Evolutionary conservation across 2,888 invertebrate species (phyloP), one percentile per base, ranked within the genome.

Genomic region (Acanthosepion pharaonis): DNA sequence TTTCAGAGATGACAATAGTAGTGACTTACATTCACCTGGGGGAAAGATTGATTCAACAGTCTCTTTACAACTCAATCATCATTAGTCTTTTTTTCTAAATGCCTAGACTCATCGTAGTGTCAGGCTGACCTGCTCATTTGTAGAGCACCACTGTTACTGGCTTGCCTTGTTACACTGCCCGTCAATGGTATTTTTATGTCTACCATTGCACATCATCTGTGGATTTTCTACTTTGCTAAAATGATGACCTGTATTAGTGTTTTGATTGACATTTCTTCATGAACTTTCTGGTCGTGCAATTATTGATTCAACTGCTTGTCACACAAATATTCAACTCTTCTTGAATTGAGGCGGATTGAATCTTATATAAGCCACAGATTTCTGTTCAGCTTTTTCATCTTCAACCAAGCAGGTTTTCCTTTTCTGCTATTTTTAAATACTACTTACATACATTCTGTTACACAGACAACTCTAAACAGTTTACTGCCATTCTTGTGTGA

Each of bases 141-240:
- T 78, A n/a, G n/a, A 78, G 78, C 78, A 78, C 78, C 18, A n/a
- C 78, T 78, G 78, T 78, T 78, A 18, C 78, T 78, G 78, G 78
- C 78, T 78, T 78, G 78, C 78, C 78, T 78, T 78, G 78, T 78
- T 78, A 78, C 78, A 78, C 78, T 78, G 78, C 78, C 78, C 33
- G n/a, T 78, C n/a, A 33, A 78, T 78, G 78, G 78, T 78, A 78
- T 18, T 59, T 78, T 33, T 78, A 78, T 33, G 33, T 78, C 33
- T 78, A 78, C 78, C 78, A 78, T 78, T 78, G 78, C 11, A 33
- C 33, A 33, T 78, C 78, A 78, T 78, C 78, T 78, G 78, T 78
- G n/a, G 78, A 78, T 78, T 78, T 78, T 78, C 78, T 78, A 78
- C 78, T 78, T 78, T 33, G n/a, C 33, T 78, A 78, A 78, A 78